These are phyloP conservation scores for Pangasius macronema DNA, from an alignment of 2,797 vertebrate species.

Conservation along the genomic window DNA sequence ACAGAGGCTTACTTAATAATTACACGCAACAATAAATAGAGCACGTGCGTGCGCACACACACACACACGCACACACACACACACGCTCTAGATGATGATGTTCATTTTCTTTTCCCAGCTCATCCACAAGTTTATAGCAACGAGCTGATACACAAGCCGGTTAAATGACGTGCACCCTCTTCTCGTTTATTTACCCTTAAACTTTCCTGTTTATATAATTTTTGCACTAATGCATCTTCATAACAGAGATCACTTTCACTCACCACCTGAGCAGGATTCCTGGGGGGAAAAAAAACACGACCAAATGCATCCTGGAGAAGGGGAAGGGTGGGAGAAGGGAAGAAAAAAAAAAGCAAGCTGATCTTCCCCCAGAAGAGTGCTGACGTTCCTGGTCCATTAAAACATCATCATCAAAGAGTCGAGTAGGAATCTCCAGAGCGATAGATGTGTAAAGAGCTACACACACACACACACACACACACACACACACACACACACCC, in stretches of 20 bases:
- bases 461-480: neutral
- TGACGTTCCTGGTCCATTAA: neutral
- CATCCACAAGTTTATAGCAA: neutral
- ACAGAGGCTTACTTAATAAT: neutral
- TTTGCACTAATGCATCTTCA: neutral
- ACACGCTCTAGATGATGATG: neutral
- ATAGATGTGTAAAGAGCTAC: neutral
- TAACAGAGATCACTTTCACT: conserved; percentile 8
- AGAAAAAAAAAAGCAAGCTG: no score
- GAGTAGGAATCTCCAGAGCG: neutral
- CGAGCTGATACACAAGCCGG: neutral
- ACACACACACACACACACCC: neutral
- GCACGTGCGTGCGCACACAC: neutral
- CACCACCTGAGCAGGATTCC: conserved; percentile 5
- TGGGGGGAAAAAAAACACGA: neutral
- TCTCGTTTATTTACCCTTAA: neutral
- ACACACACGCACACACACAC: conserved; percentile 3
- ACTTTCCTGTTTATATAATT: conserved; percentile 12
- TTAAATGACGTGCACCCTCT: neutral
- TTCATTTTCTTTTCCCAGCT: neutral
- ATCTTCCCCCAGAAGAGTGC: neutral
- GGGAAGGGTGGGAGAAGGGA: no score
- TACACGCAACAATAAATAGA: neutral
- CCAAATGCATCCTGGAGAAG: neutral
- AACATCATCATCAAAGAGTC: neutral